Evolutionary conservation across 64 coral and sea anemone genomes (phyloP), one percentile per base, ranked within the genome.

Genomic region (Anthopleura sola): DNA sequence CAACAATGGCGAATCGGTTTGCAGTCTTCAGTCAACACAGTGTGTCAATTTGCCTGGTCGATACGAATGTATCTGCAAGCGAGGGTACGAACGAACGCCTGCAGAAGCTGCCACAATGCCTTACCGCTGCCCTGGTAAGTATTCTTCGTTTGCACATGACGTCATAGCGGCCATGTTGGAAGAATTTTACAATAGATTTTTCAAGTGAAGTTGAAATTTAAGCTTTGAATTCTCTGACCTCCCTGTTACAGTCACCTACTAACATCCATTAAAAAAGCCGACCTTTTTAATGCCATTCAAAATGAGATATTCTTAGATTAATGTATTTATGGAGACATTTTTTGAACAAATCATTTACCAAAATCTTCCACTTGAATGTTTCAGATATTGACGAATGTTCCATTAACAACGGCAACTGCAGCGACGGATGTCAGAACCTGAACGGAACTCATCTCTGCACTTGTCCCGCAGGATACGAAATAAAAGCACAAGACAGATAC

Each of bases 381-480:
- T 32, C 13, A 90, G 89, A 90, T 86, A 68, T 85, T 26, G 36
- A 91, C 58, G 89, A 91, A 54, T 91, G 89, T 17, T 0, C 46
- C 1, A 11, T 1, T 34, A 91, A 80, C 77, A 91, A 91, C 11
- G 89, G 89, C 28, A 74, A 74, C 19, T 91, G 89, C 37, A 91
- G 89, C 23, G 37, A 91, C 39, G 55, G 36, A 49, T 91, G 89
- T 76, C 71, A 78, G n/a, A 91, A 91, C 55, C 50, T 91, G 19
- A 69, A 64, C 31, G 89, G 57, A 5, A 37, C 53, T 15, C 80
- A 79, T 24, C 20, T 80, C 1, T 91, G 89, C 37, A 60, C 50
- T 0, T 91, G 89, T 71, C 89, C 89, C 0, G 20, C 24, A 34
- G 89, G 89, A 7, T 86, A 86, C 29, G 17, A 86, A 78, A 36